Evolutionary conservation across 1,140 invertebrate species (phyloP), one percentile per base, ranked within the genome.

Genomic region (Solen grandis): DNA sequence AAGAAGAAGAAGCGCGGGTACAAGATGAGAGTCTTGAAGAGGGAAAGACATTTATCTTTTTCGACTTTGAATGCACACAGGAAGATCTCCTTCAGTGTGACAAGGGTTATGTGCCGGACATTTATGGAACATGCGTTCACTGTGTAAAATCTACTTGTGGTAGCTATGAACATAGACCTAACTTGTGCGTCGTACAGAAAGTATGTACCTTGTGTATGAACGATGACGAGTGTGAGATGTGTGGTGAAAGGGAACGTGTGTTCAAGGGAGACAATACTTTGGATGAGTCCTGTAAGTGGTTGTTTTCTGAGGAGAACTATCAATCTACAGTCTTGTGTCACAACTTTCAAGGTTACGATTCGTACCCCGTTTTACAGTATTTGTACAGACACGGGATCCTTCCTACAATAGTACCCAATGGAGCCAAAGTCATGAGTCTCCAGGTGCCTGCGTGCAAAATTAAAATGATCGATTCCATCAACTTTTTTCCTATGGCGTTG

Each of bases 141-240:
- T 81, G 62, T 29, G n/a, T 68, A 38, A 33, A 46, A 52, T 38
- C 57, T 25, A 55, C 31, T 19, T 81, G 70, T 38, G 70, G 79
- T 55, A n/a, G 59, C 25, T 81, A 52, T 50, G 29, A 74, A 81
- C 70, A 81, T 60, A 38, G 38, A 31, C 79, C 79, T 29, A 81
- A 81, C 74, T 22, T 81, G 31, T 81, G 70, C 59, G 79, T 81
- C 29, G 50, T 60, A 13, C 79, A 81, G 50, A 81, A 74, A 74
- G 79, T 81, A 16, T 81, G 79, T 74, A 63, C 66, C 57, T 36
- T 62, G 25, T 74, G 68, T 35, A 70, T 81, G 41, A 14, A 66
- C 25, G 33, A 74, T n/a, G 35, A 57, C n/a, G 41, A 66, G 41
- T 65, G 60, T 10, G 16, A 52, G 35, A 14, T 25, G 19, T 81